phyloP scores from a whole-genome alignment of 1,140 invertebrate genomes.

The Apis dorsata region DNA sequence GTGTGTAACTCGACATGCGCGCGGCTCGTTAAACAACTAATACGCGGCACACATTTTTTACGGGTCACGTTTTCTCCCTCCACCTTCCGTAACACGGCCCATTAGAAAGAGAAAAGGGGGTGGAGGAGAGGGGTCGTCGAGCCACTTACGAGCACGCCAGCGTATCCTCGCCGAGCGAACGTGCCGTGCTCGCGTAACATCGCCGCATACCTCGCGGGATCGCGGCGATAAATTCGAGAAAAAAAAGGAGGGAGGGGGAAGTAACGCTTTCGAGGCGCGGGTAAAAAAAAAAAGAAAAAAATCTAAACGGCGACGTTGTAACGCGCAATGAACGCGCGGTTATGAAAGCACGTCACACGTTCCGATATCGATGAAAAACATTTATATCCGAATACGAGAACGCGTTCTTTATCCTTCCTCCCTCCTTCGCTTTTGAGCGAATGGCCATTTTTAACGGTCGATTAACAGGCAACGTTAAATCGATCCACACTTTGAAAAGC shows the following conservation, averaged over 20 bases:
- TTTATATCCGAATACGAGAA: background rate
- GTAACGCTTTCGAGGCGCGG: background rate
- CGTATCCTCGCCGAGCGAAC: constrained; percentile 5
- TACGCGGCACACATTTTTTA: constrained; percentile 51
- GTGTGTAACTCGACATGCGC: constrained; percentile 28
- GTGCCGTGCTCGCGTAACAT: background rate
- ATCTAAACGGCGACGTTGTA: background rate
- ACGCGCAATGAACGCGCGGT: constrained; percentile 26
- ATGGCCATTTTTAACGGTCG: background rate
- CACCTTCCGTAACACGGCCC: background rate
- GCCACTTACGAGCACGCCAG: constrained; percentile 68
- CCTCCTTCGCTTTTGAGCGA: background rate
- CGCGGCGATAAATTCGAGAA: constrained; percentile 37
- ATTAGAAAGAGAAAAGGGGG: constrained; percentile 12
- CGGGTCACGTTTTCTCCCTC: constrained; percentile 8
- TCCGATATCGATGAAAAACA: constrained; percentile 1
- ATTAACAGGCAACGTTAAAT: background rate
- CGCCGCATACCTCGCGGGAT: constrained; percentile 38
- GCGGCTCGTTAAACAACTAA: constrained; percentile 56
- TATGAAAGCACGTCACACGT: background rate
- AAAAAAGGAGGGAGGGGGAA: background rate
- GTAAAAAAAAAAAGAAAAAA: background rate
- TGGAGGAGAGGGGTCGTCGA: constrained; percentile 61
- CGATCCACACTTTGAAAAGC: background rate
- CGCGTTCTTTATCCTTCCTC: background rate